Percentiles rank a stretch among this genome's conserved stretches.
phyloP scores from a whole-genome alignment of 1,140 invertebrate genomes.

The Ceratosolen fusciceps region DNA sequence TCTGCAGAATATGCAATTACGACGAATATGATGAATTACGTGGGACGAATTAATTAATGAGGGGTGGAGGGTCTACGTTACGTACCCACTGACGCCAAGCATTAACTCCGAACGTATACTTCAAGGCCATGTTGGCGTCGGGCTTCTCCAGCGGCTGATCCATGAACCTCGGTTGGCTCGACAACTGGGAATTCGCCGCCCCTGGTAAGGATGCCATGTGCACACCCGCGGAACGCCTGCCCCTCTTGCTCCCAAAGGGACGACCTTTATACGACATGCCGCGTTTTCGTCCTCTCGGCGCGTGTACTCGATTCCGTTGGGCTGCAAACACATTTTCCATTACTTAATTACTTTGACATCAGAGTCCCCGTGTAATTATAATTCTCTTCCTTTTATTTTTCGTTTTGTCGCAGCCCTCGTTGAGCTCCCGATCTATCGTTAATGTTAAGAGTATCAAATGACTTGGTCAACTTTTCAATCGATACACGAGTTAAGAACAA shows the following conservation, averaged over 20 bases:
- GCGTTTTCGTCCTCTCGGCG: conserved; percentile 63
- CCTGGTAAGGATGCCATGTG: conserved; percentile 62
- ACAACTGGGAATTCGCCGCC: conserved; percentile 69
- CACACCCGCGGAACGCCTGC: conserved; percentile 55
- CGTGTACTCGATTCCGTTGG: conserved; percentile 55
- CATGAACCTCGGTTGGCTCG: conserved; percentile 69
- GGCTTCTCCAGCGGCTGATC: conserved; percentile 83
- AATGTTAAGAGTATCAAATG: too few relatives aligned
- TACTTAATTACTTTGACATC: too few relatives aligned
- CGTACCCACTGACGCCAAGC: conserved; percentile 89
- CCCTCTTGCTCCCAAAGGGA: conserved; percentile 60
- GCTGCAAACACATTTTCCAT: conserved; percentile 52
- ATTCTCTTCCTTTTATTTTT: too few relatives aligned
- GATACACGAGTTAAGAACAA: too few relatives aligned
- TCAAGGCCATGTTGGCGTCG: conserved; percentile 86
- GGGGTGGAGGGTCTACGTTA: conserved; percentile 53
- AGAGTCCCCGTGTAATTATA: too few relatives aligned
- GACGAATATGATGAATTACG: too few relatives aligned
- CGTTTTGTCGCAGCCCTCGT: too few relatives aligned
- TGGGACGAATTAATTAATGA: too few relatives aligned
- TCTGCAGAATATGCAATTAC: too few relatives aligned
- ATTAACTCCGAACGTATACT: conserved; percentile 87
- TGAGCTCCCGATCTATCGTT: too few relatives aligned
- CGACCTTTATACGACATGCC: conserved; percentile 60
- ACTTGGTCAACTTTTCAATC: too few relatives aligned